Base-by-base conservation (phyloP, 2,888 invertebrate genomes). In the Rugalucina vietnamica region DNA sequence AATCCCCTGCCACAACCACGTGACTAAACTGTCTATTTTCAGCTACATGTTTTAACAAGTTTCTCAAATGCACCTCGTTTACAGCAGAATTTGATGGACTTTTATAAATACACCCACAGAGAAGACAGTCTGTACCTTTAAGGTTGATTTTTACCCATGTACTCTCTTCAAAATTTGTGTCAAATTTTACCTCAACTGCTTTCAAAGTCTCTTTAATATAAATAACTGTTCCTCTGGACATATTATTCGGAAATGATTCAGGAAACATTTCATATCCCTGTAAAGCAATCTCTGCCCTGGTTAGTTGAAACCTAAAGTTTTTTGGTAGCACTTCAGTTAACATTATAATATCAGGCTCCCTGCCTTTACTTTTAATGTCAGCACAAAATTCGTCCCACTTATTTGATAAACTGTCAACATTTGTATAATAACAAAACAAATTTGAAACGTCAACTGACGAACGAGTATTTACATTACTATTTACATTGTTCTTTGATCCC, bases 391-490 rank as follows among this genome's bases (percentile, higher is more conserved):
- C 70, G n/a, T 70, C 39, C 36, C 36, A 70, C 24, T 70, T 70
- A 37, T 70, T 70, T n/a, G 70, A 70, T 24, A 70, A 39, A 70
- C 70, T 70, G 24, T 70, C 70, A 36, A 8, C 37, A 39, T 70
- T 70, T 70, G 70, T 36, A 70, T 70, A 70, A 60, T 60, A 60
- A 60, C 60, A 60, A 60, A 60, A 60, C 21, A 60, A 60, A 60
- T 18, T 60, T 4, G 60, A 60, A 60, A 60, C 60, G 60, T 60
- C 60, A 60, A 60, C 60, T 60, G 60, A 60, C 60, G 29, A 60
- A 60, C 60, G 60, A 60, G 5, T 60, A 60, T 60, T 29, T 60
- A 60, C 60, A 60, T 24, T 60, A 27, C 5, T 29, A 60, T 60
- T 60, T 60, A 60, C 60, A 60, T 27, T 60, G 27, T 4, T 29